phyloP scores from a whole-genome alignment of 2,113 vertebrate species.

The Grus americana region DNA sequence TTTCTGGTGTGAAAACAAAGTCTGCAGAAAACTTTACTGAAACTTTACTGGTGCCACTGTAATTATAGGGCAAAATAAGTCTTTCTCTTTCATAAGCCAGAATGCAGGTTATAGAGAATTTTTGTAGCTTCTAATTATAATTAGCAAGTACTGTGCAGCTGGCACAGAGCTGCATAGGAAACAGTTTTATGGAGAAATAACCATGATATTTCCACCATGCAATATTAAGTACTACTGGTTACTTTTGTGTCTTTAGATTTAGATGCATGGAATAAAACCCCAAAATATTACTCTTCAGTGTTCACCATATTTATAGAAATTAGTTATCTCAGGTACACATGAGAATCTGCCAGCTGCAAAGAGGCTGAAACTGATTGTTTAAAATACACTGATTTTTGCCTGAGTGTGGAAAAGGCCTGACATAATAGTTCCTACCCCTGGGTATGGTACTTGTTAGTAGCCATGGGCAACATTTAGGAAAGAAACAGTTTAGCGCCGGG shows the following conservation, averaged over 20 bases:
- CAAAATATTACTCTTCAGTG: neutral
- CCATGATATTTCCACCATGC: neutral
- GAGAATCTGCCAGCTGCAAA: neutral
- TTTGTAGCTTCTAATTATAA: conserved; percentile 9
- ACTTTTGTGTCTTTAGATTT: conserved; percentile 26
- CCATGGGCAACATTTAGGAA: neutral
- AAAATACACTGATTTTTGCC: neutral
- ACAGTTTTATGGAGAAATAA: neutral
- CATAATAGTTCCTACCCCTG: neutral
- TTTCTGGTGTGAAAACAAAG: neutral
- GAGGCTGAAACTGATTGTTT: neutral
- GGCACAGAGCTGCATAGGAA: neutral
- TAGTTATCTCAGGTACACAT: neutral
- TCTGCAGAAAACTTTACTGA: neutral
- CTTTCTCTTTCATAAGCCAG: conserved; percentile 50
- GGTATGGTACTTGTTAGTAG: neutral
- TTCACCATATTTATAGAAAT: neutral
- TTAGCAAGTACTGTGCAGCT: conserved; percentile 3
- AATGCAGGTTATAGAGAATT: conserved; percentile 21
- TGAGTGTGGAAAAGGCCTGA: neutral
- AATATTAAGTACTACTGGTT: neutral
- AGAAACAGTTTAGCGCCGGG: neutral
- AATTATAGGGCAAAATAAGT: conserved; percentile 41
- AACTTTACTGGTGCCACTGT: neutral
- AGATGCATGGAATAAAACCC: neutral